Evolutionary conservation across 2,113 vertebrate genomes (phyloP).

Genomic region (Scomber japonicus): DNA sequence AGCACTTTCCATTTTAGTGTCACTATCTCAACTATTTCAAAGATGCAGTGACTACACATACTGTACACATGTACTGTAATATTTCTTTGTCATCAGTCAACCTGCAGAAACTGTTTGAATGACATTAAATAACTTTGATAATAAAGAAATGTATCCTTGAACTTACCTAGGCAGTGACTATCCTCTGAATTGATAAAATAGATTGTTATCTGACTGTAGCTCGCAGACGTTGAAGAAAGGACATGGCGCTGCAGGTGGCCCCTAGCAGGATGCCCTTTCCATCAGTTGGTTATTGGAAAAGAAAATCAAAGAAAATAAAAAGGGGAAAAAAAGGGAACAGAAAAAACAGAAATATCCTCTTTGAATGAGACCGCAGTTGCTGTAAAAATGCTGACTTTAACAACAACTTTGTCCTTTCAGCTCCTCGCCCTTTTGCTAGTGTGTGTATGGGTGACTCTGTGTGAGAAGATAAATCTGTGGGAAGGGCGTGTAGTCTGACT

Average conservation of each 20-base stretch:
- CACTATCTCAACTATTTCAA: no score
- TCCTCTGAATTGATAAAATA: not conserved
- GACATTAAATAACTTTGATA: no score
- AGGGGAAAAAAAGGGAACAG: not conserved
- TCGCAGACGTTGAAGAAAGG: not conserved
- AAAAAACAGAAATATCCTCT: not conserved
- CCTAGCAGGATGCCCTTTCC: conserved; percentile 55
- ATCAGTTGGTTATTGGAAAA: conserved; percentile 25
- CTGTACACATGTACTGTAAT: no score
- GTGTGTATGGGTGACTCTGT: not conserved
- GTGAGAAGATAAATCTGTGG: not conserved
- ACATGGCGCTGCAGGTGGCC: conserved; percentile 40
- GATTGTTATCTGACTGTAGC: conserved; percentile 15
- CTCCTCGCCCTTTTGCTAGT: no score
- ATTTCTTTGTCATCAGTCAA: no score
- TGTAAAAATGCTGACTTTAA: not conserved
- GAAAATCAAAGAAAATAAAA: not conserved
- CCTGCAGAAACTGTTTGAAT: no score
- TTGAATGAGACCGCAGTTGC: not conserved
- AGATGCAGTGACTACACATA: no score
- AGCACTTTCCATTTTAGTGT: no score
- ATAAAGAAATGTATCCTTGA: no score
- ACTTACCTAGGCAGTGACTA: conserved; percentile 36
- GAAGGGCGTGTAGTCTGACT: conserved; percentile 4
- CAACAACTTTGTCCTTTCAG: not conserved